phyloP scores from a whole-genome alignment of 1,140 invertebrate species.

The Drosophila sproati region DNA sequence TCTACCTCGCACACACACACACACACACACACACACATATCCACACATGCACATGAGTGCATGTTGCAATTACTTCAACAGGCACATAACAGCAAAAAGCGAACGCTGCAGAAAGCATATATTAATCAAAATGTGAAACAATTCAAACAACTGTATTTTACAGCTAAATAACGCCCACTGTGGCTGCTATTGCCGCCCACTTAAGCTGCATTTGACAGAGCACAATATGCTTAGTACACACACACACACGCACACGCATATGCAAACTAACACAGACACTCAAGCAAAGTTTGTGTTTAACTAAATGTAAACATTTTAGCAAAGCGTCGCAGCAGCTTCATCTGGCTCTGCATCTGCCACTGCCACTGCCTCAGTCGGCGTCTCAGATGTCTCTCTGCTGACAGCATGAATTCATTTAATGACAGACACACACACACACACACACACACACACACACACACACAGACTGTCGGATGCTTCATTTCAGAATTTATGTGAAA shows the following conservation, averaged over 20 bases:
- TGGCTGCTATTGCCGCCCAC: constrained; percentile 5
- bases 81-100: constrained; percentile 28
- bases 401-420: constrained; percentile 51
- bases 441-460: constrained; percentile 13
- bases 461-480: constrained; percentile 4
- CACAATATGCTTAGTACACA: constrained; percentile 26
- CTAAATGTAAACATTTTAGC: constrained; percentile 61
- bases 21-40: constrained; percentile 9
- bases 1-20: constrained; percentile 18
- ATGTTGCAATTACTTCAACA: constrained; percentile 56
- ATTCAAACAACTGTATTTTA: constrained; percentile 50
- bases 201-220: constrained; percentile 44
- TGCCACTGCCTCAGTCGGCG: constrained; percentile 4
- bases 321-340: constrained; percentile 15
- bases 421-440: constrained; percentile 12
- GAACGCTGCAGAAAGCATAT: constrained; percentile 43
- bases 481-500: constrained; percentile 49
- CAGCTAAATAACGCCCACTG: constrained; percentile 9
- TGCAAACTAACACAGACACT: neutral
- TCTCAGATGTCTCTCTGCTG: constrained; percentile 8
- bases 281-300: constrained; percentile 41
- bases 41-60: constrained; percentile 27
- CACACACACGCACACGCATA: constrained; percentile 17
- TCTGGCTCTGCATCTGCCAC: constrained; percentile 13
- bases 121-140: constrained; percentile 66